phyloP scores from a whole-genome alignment of 2,888 invertebrate species.

The Eilema sororculum region DNA sequence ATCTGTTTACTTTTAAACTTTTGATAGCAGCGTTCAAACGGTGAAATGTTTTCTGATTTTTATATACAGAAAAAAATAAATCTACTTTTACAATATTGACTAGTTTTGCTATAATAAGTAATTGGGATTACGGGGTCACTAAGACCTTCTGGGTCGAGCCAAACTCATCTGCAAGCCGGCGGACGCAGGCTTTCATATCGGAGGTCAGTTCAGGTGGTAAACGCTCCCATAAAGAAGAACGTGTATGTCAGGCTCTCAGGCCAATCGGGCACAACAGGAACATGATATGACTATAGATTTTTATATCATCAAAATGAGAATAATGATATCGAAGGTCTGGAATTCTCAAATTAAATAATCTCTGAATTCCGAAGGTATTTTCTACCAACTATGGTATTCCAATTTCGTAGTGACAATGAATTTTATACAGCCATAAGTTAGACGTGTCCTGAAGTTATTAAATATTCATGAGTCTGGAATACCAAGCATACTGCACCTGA shows the following conservation, averaged over 20 bases:
- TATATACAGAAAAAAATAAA: not conserved
- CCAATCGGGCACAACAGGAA: no score
- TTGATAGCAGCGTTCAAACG: not conserved
- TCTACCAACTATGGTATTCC: not conserved
- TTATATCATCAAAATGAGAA: no score
- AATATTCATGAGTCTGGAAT: not conserved
- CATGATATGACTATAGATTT: no score
- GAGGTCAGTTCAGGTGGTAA: not conserved
- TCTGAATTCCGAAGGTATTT: not conserved
- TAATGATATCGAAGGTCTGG: not conserved
- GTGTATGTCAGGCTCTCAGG: no score
- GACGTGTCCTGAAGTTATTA: not conserved
- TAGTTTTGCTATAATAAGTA: no score
- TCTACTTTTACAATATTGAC: no score
- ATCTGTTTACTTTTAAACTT: not conserved
- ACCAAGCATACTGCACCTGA: not conserved
- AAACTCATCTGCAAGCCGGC: not conserved
- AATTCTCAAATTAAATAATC: not conserved
- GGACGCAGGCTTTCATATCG: not conserved
- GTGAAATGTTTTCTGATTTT: not conserved
- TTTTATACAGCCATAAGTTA: not conserved
- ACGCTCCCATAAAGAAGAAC: not conserved
- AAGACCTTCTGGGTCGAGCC: not conserved
- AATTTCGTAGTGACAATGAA: not conserved
- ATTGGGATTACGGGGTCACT: not conserved